phyloP scores from a whole-genome alignment of 2,113 vertebrate genomes.

The Eclectus roratus region DNA sequence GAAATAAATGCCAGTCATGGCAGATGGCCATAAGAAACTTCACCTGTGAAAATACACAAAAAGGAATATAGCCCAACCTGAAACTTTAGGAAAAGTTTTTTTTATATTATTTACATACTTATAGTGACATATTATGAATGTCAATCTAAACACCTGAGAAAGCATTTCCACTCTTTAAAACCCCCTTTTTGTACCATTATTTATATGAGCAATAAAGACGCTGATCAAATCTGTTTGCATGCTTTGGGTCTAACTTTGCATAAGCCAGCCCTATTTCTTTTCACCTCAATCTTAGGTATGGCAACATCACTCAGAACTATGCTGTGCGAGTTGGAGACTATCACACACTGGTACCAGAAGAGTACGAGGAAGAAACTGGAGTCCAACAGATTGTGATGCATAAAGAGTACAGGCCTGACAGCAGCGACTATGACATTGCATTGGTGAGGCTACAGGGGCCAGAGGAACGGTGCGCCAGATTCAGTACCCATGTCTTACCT shows the following conservation, averaged over 20 bases:
- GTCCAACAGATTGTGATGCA: slow-evolving; percentile 86
- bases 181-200: background rate
- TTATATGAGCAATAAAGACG: background rate
- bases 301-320: slow-evolving; percentile 87
- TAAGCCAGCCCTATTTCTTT: background rate
- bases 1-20: background rate
- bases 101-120: background rate
- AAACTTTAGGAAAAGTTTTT: background rate
- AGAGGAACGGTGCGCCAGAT: slow-evolving; percentile 76
- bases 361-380: slow-evolving; percentile 88
- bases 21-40: background rate
- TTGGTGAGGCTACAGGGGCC: slow-evolving; percentile 83
- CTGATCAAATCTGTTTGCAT: background rate
- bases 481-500: slow-evolving; percentile 86
- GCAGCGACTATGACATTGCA: slow-evolving; percentile 93
- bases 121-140: background rate
- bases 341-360: slow-evolving; percentile 91
- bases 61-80: background rate
- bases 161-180: background rate
- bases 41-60: background rate
- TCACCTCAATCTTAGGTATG: slow-evolving; percentile 79
- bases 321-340: slow-evolving; percentile 92
- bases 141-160: background rate
- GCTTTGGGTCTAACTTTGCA: background rate
- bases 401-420: slow-evolving; percentile 79